These are phyloP conservation scores for Oryzias melastigma DNA, from an alignment of 2,113 vertebrate genomes.

Conservation along the genomic window DNA sequence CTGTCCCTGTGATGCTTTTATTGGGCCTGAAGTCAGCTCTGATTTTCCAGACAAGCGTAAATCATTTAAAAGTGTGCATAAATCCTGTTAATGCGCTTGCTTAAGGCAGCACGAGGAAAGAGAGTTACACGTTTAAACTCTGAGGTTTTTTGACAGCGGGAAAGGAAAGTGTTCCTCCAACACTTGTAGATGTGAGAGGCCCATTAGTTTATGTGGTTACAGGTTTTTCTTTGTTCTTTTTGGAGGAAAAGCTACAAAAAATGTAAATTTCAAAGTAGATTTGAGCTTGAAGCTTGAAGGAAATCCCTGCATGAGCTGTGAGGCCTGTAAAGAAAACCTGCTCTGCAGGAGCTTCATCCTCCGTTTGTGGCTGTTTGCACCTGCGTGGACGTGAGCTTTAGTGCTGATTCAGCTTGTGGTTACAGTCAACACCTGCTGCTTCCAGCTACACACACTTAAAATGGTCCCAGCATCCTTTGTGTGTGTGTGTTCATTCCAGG, in stretches of 20 bases:
- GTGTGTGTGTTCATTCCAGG: conserved; percentile 12
- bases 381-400: conserved; percentile 14
- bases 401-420: conserved; percentile 52
- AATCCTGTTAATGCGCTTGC: conserved; percentile 2
- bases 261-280: too few species aligned
- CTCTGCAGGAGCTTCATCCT: neutral
- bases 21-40: neutral
- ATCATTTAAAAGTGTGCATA: conserved; percentile 4
- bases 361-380: conserved; percentile 13
- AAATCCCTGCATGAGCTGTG: too few species aligned
- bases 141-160: neutral
- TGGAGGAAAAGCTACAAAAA: too few species aligned
- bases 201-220: too few species aligned
- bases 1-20: neutral
- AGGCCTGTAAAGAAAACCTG: neutral
- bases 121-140: neutral
- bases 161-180: neutral
- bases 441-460: conserved; percentile 9
- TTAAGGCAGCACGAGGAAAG: neutral
- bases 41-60: conserved; percentile 22
- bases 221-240: too few species aligned
- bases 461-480: neutral
- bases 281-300: too few species aligned
- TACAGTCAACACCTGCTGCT: conserved; percentile 55
- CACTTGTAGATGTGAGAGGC: neutral